phyloP scores from a whole-genome alignment of 2,797 vertebrate genomes.

The Todus mexicanus region DNA sequence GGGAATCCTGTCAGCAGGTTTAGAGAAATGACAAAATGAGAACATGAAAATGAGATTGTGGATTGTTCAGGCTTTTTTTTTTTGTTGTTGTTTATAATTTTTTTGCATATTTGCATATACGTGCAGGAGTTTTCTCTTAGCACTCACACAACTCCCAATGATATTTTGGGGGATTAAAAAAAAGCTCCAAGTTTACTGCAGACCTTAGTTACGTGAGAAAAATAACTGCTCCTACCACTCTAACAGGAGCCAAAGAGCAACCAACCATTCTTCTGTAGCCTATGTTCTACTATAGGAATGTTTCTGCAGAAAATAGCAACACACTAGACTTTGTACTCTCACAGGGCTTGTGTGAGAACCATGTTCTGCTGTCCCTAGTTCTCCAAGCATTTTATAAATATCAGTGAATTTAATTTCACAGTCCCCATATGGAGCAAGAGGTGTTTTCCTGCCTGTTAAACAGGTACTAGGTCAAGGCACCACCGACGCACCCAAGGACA shows the following conservation, averaged over 20 bases:
- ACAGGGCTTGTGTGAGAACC: neutral
- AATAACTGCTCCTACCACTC: neutral
- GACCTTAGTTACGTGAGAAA: neutral
- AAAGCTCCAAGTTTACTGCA: neutral
- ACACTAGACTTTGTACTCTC: neutral
- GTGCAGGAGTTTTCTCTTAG: neutral
- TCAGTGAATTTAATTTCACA: neutral
- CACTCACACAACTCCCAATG: neutral
- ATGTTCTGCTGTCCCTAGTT: neutral
- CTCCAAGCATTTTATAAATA: neutral
- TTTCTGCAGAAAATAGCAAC: neutral
- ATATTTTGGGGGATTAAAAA: neutral
- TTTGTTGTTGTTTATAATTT: neutral
- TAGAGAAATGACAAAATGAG: conserved; percentile 40
- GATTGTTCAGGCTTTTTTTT: neutral
- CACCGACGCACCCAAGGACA: neutral
- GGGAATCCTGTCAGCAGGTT: conserved; percentile 43
- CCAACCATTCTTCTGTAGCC: neutral
- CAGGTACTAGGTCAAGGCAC: neutral
- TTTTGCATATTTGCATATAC: neutral
- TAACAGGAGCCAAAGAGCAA: neutral
- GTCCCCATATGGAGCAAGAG: neutral
- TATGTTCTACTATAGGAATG: neutral
- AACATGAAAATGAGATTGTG: neutral
- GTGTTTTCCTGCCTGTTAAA: neutral